Percentiles rank a stretch among this genome's conserved stretches.
Evolutionary conservation across 92 coral and sea anemone species (phyloP).

Genomic region (Palythoa caribaeorum): DNA sequence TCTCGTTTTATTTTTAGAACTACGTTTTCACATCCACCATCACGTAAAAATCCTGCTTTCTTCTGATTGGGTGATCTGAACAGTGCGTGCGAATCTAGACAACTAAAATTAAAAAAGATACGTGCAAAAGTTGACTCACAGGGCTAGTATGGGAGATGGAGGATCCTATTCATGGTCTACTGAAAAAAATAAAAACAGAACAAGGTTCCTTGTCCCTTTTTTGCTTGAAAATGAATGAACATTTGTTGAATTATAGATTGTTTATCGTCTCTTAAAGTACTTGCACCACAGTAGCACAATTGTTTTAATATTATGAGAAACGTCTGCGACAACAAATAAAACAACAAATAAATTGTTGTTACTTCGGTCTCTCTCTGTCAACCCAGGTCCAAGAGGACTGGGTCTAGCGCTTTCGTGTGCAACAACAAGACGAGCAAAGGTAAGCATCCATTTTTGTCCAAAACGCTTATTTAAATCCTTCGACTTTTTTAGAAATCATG

Average conservation of each 20-base stretch:
- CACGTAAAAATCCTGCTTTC: too few relatives aligned
- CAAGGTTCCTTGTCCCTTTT: background rate
- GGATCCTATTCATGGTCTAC: too few relatives aligned
- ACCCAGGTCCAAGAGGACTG: slow-evolving; percentile 8
- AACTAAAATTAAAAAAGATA: too few relatives aligned
- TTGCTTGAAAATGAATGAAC: slow-evolving; percentile 1
- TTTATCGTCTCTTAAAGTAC: slow-evolving; percentile 1
- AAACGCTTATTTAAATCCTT: slow-evolving; percentile 12
- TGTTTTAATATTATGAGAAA: slow-evolving; percentile 6
- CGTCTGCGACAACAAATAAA: background rate
- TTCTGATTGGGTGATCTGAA: too few relatives aligned
- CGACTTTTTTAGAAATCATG: slow-evolving; percentile 1
- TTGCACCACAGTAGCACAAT: background rate
- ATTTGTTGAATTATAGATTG: slow-evolving; percentile 5
- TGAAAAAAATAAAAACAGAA: background rate
- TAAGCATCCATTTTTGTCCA: slow-evolving; percentile 3
- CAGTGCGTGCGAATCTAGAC: too few relatives aligned
- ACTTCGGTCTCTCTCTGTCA: slow-evolving; percentile 9
- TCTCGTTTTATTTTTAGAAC: too few relatives aligned
- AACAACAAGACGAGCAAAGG: slow-evolving; percentile 19
- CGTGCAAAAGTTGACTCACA: too few relatives aligned
- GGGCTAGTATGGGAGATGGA: too few relatives aligned
- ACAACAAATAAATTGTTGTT: slow-evolving; percentile 1
- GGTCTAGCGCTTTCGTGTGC: slow-evolving; percentile 8
- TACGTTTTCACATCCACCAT: too few relatives aligned